Percentiles rank a stretch among this genome's conserved stretches.
These are phyloP conservation scores for Turnix velox DNA, from an alignment of 2,113 vertebrate genomes.

Conservation along the genomic window DNA sequence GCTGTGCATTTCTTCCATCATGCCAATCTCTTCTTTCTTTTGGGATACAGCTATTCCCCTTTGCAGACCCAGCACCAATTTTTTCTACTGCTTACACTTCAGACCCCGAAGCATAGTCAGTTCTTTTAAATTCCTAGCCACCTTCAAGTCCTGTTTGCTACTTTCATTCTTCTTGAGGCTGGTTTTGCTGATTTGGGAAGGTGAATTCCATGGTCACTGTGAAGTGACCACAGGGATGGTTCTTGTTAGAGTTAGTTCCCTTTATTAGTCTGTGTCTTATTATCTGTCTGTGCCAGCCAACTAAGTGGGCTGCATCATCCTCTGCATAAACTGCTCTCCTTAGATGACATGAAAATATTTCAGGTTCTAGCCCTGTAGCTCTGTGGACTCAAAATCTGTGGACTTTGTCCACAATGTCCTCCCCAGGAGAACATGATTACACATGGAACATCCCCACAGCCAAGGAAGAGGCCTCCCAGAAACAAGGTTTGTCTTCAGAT, in stretches of 20 bases:
- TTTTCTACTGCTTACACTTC: background rate
- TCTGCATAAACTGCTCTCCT: background rate
- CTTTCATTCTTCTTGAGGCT: background rate
- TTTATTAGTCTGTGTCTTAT: background rate
- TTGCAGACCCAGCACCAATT: background rate
- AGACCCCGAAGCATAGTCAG: background rate
- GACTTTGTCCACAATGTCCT: background rate
- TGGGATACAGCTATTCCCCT: background rate
- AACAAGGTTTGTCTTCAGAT: background rate
- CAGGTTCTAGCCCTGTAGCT: background rate
- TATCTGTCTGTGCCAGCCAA: background rate
- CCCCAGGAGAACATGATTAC: background rate
- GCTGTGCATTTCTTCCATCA: background rate
- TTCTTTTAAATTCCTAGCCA: background rate
- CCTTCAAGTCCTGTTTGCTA: background rate
- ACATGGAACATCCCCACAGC: background rate
- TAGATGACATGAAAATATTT: background rate
- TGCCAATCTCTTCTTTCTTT: background rate
- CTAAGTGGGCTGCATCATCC: rapidly evolving
- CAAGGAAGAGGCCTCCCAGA: background rate
- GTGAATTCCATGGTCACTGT: rapidly evolving
- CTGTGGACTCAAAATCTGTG: no score
- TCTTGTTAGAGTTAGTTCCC: background rate
- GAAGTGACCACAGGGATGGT: background rate
- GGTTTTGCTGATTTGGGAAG: background rate